Evolutionary conservation across 2,888 invertebrate genomes (phyloP).

Genomic region (Diadromus collaris): DNA sequence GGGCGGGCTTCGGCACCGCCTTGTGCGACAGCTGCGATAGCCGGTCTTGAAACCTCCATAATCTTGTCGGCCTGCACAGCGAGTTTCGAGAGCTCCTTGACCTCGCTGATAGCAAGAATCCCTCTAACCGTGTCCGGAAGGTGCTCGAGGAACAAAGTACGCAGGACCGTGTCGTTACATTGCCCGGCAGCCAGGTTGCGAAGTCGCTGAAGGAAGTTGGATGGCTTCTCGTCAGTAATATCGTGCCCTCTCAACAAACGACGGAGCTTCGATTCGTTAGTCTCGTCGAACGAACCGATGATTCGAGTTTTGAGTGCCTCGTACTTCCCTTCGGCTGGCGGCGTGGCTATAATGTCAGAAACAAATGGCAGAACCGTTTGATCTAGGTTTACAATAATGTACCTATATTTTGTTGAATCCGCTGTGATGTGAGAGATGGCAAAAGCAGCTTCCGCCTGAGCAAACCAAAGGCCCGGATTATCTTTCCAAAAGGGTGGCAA

Average conservation of each 20-base stretch:
- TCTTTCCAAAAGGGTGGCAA: slow-evolving; percentile 61
- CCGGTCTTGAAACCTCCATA: background rate
- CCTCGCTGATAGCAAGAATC: slow-evolving; percentile 29
- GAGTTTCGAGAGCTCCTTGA: slow-evolving; percentile 4
- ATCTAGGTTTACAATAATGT: slow-evolving; percentile 50
- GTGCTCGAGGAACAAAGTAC: slow-evolving; percentile 51
- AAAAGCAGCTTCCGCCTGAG: slow-evolving; percentile 61
- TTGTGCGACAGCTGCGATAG: background rate
- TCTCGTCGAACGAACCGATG: slow-evolving; percentile 52
- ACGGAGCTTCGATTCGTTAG: slow-evolving; percentile 39
- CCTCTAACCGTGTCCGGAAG: slow-evolving; percentile 27
- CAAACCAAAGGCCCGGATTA: slow-evolving; percentile 58
- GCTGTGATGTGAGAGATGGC: slow-evolving; percentile 22
- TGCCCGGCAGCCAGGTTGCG: slow-evolving; percentile 39
- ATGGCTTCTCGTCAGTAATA: slow-evolving; percentile 58
- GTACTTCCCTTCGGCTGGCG: slow-evolving; percentile 47
- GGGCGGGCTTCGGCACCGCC: background rate
- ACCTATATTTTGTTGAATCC: slow-evolving; percentile 51
- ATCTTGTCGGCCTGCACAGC: slow-evolving; percentile 34
- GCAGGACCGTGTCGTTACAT: slow-evolving; percentile 48
- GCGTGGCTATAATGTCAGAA: slow-evolving; percentile 56
- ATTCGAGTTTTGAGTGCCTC: slow-evolving; percentile 49
- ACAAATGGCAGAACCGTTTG: slow-evolving; percentile 47
- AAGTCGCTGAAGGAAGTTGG: slow-evolving; percentile 54
- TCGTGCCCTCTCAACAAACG: slow-evolving; percentile 52